Conservation (phyloP, 2,888 invertebrate genomes). For the Sclerodermus sp. region DNA sequence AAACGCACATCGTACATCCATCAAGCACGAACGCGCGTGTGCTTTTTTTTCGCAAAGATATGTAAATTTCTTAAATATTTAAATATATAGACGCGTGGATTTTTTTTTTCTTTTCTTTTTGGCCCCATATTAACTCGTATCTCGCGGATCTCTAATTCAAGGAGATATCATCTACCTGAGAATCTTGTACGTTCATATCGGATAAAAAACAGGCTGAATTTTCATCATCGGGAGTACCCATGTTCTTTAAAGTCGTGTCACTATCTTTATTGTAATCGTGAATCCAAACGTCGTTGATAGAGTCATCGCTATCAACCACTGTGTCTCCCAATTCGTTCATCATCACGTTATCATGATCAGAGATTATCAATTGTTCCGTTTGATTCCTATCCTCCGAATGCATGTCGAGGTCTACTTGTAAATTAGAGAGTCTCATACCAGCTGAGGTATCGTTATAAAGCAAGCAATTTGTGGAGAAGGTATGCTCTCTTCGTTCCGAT, state of each 20-base stretch:
- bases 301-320: slow-evolving; percentile 22
- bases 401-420: slow-evolving; percentile 9
- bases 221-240: slow-evolving; percentile 9
- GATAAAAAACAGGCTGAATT: slow-evolving; percentile 8
- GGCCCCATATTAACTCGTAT: slow-evolving; percentile 6
- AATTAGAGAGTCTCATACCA: slow-evolving; percentile 36
- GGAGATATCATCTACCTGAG: slow-evolving; percentile 8
- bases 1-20: no score
- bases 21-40: not conserved
- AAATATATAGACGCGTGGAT: slow-evolving; percentile 7
- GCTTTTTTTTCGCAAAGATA: slow-evolving; percentile 6
- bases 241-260: slow-evolving; percentile 12
- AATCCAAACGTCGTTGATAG: slow-evolving; percentile 36
- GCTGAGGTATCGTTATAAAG: slow-evolving; percentile 39
- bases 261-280: slow-evolving; percentile 24
- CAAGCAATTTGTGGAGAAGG: slow-evolving; percentile 40
- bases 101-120: not conserved
- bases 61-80: slow-evolving; percentile 10
- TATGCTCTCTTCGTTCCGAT: slow-evolving; percentile 39
- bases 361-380: slow-evolving; percentile 5
- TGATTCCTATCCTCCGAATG: slow-evolving; percentile 7
- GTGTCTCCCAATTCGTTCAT: slow-evolving; percentile 14
- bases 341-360: slow-evolving; percentile 14
- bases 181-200: slow-evolving; percentile 22
- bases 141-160: not conserved